Conservation (phyloP, 2,888 invertebrate species). For the Drosophila incognita region DNA sequence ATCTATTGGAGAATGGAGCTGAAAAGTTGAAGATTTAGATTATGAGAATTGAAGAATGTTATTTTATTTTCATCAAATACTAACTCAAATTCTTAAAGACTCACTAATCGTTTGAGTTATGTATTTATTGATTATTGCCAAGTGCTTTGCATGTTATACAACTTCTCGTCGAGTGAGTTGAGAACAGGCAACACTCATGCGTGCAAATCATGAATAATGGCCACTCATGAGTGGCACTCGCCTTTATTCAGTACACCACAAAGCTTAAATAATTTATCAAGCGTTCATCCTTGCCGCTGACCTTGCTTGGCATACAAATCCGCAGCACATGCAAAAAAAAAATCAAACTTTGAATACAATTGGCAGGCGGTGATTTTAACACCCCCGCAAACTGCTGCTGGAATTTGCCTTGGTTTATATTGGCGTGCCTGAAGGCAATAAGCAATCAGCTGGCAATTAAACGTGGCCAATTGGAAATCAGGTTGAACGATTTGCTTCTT, state of each 20-base stretch:
- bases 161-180: neutral
- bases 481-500: slow-evolving; percentile 64
- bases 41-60: neutral
- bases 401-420: slow-evolving; percentile 29
- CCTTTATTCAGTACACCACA: slow-evolving; percentile 15
- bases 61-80: too few relatives aligned
- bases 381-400: slow-evolving; percentile 20
- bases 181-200: slow-evolving; percentile 4
- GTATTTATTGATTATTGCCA: neutral
- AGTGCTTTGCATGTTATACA: neutral
- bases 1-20: too few relatives aligned
- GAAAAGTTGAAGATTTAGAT: neutral
- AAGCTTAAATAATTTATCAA: slow-evolving; percentile 42
- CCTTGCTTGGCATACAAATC: slow-evolving; percentile 36
- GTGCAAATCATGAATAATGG: slow-evolving; percentile 21
- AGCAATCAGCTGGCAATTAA: slow-evolving; percentile 72
- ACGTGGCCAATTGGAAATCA: slow-evolving; percentile 54
- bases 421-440: slow-evolving; percentile 70
- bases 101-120: neutral
- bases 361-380: slow-evolving; percentile 8
- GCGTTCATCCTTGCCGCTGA: slow-evolving; percentile 42
- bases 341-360: slow-evolving; percentile 23
- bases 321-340: slow-evolving; percentile 16
- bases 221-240: slow-evolving; percentile 9
- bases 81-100: neutral